These are phyloP conservation scores for Illadopsis cleaveri DNA, from an alignment of 2,113 vertebrate genomes.

Conservation along the genomic window DNA sequence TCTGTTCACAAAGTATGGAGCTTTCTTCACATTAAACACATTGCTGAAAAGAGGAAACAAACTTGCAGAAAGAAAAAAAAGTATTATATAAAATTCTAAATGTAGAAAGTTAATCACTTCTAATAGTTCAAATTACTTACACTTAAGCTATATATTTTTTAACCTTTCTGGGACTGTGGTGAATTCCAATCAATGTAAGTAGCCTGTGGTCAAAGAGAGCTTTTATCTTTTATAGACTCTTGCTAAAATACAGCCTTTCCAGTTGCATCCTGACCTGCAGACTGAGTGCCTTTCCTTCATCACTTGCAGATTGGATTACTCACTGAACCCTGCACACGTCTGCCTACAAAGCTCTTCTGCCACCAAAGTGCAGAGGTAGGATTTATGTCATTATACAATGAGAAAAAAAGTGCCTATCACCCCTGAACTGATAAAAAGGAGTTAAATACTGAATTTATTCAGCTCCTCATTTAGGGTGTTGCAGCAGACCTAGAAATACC, in stretches of 20 bases:
- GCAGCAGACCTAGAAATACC: not conserved
- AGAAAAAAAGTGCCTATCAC: not conserved
- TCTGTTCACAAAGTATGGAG: not conserved
- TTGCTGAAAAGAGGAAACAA: not conserved
- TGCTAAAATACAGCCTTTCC: not conserved
- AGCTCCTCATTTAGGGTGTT: not conserved
- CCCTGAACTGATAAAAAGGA: not conserved
- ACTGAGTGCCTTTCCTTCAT: not conserved
- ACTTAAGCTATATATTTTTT: not conserved
- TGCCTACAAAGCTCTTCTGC: not conserved
- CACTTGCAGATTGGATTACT: not conserved
- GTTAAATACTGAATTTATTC: not conserved
- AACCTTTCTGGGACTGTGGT: not conserved
- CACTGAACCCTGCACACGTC: not conserved
- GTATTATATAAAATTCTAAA: not conserved
- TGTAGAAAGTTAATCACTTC: not conserved
- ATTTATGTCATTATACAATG: not conserved
- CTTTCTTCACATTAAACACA: not conserved
- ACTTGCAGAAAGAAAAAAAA: not conserved
- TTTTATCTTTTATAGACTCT: slow-evolving; percentile 2
- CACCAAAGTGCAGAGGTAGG: not conserved
- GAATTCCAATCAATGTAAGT: not conserved
- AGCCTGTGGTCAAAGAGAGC: not conserved
- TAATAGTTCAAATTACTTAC: not conserved
- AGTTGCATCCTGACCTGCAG: not conserved